Conservation (phyloP, 2,888 invertebrate genomes). For the Cylloceria caligata region DNA sequence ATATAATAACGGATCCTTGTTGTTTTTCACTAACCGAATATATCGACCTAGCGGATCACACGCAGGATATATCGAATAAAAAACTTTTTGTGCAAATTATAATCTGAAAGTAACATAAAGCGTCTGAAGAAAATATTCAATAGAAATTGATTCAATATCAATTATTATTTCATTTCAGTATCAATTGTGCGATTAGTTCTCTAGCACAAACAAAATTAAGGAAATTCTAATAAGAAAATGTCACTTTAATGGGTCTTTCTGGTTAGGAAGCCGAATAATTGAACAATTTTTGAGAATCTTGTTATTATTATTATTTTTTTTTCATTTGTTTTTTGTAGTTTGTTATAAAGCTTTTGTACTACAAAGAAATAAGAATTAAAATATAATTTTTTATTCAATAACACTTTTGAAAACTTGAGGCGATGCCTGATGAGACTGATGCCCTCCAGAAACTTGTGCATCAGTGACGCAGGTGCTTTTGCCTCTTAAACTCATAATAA, state of each 20-base stretch:
- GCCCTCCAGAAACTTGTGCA: too few species aligned
- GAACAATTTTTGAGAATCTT: neutral
- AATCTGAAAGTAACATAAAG: neutral
- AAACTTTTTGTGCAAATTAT: neutral
- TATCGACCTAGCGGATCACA: neutral
- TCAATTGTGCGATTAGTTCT: neutral
- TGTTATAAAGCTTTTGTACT: too few species aligned
- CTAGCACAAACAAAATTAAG: neutral
- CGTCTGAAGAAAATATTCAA: neutral
- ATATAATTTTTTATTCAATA: too few species aligned
- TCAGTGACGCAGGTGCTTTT: too few species aligned
- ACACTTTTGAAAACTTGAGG: too few species aligned
- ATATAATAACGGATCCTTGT: conserved; percentile 6
- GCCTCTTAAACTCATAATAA: too few species aligned
- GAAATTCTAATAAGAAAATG: neutral
- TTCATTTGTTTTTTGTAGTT: too few species aligned
- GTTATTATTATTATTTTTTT: too few species aligned
- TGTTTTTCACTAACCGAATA: neutral
- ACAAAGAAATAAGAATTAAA: too few species aligned
- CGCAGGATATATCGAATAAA: neutral
- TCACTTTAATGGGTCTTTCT: too few species aligned
- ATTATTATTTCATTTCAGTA: neutral
- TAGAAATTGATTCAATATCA: neutral
- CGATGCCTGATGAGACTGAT: too few species aligned
- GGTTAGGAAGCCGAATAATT: too few species aligned